These are phyloP conservation scores for Astropecten irregularis DNA, from an alignment of 53 echinoderm and acorn worm genomes.

Conservation along the genomic window DNA sequence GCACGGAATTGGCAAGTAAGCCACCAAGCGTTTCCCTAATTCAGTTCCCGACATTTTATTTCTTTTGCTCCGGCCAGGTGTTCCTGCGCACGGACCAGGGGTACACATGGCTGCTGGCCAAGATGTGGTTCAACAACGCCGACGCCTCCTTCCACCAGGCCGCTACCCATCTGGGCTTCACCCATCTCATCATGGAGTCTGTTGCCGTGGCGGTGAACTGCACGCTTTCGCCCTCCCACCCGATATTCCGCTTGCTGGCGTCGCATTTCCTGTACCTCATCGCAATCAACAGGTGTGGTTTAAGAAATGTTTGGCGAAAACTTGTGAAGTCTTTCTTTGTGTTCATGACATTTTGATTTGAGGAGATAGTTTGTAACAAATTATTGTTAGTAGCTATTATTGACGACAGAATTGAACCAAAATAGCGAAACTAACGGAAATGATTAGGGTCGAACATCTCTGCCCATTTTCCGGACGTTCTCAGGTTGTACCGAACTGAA, in stretches of 20 bases:
- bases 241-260: slow-evolving; percentile 84
- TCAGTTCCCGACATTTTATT: too few relatives aligned
- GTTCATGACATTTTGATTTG: too few relatives aligned
- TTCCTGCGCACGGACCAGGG: slow-evolving; percentile 86
- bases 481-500: too few relatives aligned
- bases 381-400: too few relatives aligned
- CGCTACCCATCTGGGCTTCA: slow-evolving; percentile 82
- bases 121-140: slow-evolving; percentile 94
- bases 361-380: too few relatives aligned
- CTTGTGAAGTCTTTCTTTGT: neutral
- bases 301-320: neutral
- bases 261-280: slow-evolving; percentile 92
- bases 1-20: too few relatives aligned
- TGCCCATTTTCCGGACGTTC: too few relatives aligned
- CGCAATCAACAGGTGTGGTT: slow-evolving; percentile 86
- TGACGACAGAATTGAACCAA: too few relatives aligned
- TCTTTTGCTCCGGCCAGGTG: slow-evolving; percentile 64
- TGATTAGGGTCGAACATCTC: too few relatives aligned
- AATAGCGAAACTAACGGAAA: too few relatives aligned
- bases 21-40: too few relatives aligned
- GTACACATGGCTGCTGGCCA: slow-evolving; percentile 87
- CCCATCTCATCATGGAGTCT: slow-evolving; percentile 89
- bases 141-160: slow-evolving; percentile 89
- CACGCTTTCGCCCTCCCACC: slow-evolving; percentile 88
- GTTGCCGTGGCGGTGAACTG: slow-evolving; percentile 81